These are phyloP conservation scores for Cheilinus undulatus DNA, from an alignment of 2,113 vertebrate species.

Conservation along the genomic window DNA sequence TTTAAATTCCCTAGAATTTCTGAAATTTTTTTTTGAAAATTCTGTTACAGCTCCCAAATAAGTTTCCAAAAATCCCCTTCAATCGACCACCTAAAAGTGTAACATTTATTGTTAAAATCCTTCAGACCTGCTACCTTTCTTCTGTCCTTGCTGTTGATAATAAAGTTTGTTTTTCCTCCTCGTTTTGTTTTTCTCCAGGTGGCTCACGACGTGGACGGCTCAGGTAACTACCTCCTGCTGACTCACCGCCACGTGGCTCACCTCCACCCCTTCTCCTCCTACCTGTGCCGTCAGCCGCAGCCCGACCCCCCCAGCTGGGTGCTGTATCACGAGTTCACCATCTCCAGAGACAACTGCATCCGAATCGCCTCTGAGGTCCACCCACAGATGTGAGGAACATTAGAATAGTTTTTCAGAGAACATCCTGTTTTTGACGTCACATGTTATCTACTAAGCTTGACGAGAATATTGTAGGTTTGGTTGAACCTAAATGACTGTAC, in stretches of 20 bases:
- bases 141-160: background rate
- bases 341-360: slow-evolving; percentile 89
- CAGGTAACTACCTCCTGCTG: slow-evolving; percentile 92
- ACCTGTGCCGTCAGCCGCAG: slow-evolving; percentile 86
- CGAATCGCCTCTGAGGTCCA: slow-evolving; percentile 88
- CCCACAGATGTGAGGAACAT: slow-evolving; percentile 95
- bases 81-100: too few relatives aligned
- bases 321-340: slow-evolving; percentile 90
- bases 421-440: too few relatives aligned
- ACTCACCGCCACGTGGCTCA: slow-evolving; percentile 92
- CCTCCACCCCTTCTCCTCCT: slow-evolving; percentile 89
- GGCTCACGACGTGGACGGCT: slow-evolving; percentile 91
- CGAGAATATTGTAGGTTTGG: too few relatives aligned
- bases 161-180: slow-evolving; percentile 27
- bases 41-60: too few relatives aligned
- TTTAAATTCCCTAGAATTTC: too few relatives aligned
- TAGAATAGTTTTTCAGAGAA: too few relatives aligned
- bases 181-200: slow-evolving; percentile 84
- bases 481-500: too few relatives aligned
- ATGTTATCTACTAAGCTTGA: too few relatives aligned
- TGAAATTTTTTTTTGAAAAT: too few relatives aligned
- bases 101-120: too few relatives aligned
- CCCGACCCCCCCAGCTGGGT: slow-evolving; percentile 88
- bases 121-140: background rate
- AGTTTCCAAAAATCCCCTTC: too few relatives aligned